Evolutionary conservation across 2,797 vertebrate genomes (phyloP).

Genomic region (Oophaga sylvatica): DNA sequence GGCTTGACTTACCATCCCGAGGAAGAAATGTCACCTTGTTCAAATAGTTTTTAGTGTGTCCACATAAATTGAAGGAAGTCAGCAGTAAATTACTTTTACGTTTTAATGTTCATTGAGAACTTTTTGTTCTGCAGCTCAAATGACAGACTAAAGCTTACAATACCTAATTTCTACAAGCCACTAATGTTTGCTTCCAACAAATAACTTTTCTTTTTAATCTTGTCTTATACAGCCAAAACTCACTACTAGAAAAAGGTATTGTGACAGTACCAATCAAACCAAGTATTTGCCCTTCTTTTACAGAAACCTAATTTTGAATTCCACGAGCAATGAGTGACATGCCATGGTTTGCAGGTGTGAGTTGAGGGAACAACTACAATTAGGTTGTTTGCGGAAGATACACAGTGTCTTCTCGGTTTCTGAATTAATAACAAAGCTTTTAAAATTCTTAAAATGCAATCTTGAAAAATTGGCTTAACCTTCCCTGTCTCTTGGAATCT

Average conservation of each 20-base stretch:
- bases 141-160: neutral
- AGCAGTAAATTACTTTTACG: neutral
- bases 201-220: neutral
- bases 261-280: constrained; percentile 40
- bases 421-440: constrained; percentile 72
- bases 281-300: constrained; percentile 22
- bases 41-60: no score
- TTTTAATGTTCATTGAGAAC: neutral
- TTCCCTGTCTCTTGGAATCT: constrained; percentile 60
- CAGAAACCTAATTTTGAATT: constrained; percentile 19
- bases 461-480: constrained; percentile 74
- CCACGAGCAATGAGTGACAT: constrained; percentile 26
- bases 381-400: constrained; percentile 56
- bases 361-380: constrained; percentile 49
- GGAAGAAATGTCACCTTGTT: neutral
- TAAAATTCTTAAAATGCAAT: constrained; percentile 74
- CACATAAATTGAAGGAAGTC: neutral
- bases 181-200: neutral
- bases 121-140: neutral
- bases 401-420: constrained; percentile 54
- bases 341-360: constrained; percentile 41
- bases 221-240: neutral
- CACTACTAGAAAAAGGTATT: neutral
- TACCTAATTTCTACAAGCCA: neutral
- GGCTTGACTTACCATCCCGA: no score